Evolutionary conservation across 2,888 invertebrate species (phyloP).

Genomic region (Dicycla oo): DNA sequence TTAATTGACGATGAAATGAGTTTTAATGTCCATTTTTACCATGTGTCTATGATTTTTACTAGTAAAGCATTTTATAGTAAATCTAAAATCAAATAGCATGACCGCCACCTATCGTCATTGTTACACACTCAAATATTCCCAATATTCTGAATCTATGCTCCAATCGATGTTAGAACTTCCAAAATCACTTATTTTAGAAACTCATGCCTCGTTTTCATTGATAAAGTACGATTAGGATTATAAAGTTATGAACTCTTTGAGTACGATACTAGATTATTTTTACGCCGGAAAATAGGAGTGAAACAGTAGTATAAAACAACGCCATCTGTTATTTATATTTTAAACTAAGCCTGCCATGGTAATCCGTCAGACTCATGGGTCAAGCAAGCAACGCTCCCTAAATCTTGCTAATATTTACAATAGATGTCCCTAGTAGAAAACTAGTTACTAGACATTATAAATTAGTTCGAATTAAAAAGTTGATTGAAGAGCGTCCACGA

Average conservation of each 20-base stretch:
- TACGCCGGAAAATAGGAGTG: background rate
- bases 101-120: background rate
- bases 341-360: background rate
- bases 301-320: background rate
- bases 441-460: too few relatives aligned
- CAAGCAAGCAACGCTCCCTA: background rate
- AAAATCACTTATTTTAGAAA: background rate
- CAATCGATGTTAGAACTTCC: background rate
- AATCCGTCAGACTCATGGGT: background rate
- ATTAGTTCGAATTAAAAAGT: background rate
- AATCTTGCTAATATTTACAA: background rate
- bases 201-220: background rate
- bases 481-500: background rate
- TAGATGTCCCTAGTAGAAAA: conserved; percentile 39
- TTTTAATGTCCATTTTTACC: background rate
- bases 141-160: background rate
- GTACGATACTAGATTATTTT: background rate
- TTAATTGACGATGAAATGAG: background rate
- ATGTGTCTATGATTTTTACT: too few relatives aligned
- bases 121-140: background rate
- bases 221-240: too few relatives aligned
- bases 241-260: too few relatives aligned
- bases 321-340: conserved; percentile 31
- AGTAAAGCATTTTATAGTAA: background rate
- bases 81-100: background rate